A percentile compares a stretch with the other conserved stretches of the same genome.
Evolutionary conservation across 2,113 vertebrate species (phyloP).

Genomic region (Vanacampus margaritifer): DNA sequence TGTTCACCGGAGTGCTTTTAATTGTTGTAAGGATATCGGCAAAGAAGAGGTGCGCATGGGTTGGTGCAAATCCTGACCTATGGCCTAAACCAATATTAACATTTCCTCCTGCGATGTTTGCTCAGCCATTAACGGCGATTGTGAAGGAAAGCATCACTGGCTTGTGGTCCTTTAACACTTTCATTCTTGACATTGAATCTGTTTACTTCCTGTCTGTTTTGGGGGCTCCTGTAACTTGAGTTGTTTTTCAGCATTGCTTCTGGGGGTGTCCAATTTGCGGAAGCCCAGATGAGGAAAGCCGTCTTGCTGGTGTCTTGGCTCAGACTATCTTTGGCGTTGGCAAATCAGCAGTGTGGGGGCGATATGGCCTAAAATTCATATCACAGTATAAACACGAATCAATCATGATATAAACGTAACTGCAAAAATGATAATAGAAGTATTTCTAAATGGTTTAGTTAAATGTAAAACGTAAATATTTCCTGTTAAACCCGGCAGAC

Average conservation of each 20-base stretch:
- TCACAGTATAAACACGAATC: too few species aligned
- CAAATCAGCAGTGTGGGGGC: neutral
- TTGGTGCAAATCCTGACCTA: slow-evolving; percentile 5
- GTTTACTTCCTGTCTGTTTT: neutral
- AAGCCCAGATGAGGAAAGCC: neutral
- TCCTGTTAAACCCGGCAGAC: too few species aligned
- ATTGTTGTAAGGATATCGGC: neutral
- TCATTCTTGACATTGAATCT: neutral
- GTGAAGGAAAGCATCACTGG: neutral
- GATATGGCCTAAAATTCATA: too few species aligned
- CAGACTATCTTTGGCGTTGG: neutral
- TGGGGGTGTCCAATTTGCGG: neutral
- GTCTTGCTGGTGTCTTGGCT: neutral
- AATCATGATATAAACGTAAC: too few species aligned
- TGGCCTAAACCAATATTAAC: slow-evolving; percentile 53
- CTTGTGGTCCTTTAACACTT: neutral
- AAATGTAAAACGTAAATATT: too few species aligned
- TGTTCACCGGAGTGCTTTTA: neutral
- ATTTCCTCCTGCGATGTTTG: slow-evolving; percentile 45
- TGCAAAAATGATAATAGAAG: too few species aligned
- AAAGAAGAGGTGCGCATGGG: too few species aligned
- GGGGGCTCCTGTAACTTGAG: slow-evolving; percentile 14
- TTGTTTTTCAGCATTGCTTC: neutral
- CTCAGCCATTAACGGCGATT: neutral
- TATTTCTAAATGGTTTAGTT: too few species aligned